These are phyloP conservation scores for Zaprionus nigranus DNA, from an alignment of 1,140 invertebrate species.

Conservation along the genomic window DNA sequence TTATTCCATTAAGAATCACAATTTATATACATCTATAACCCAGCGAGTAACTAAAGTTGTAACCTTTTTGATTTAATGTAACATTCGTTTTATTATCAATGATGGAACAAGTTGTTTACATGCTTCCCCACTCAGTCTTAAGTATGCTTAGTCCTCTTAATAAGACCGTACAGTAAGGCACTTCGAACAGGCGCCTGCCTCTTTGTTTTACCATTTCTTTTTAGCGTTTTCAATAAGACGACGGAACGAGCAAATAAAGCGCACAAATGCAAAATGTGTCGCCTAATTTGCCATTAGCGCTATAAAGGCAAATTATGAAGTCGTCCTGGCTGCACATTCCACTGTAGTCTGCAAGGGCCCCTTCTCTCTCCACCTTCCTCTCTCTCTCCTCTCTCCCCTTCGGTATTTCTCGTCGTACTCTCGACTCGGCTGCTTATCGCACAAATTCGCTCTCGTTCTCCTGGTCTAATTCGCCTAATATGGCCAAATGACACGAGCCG, in stretches of 20 bases:
- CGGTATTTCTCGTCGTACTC: not conserved
- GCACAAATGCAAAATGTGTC: slow-evolving; percentile 59
- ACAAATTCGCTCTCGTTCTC: slow-evolving; percentile 7
- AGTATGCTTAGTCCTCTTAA: slow-evolving; percentile 4
- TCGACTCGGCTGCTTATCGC: slow-evolving; percentile 18
- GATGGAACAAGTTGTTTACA: not conserved
- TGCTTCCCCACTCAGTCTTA: not conserved
- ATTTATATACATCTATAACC: too few species aligned
- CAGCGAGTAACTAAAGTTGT: too few species aligned
- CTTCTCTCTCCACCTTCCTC: slow-evolving; percentile 24
- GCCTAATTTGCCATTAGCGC: slow-evolving; percentile 79
- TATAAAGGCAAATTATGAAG: slow-evolving; percentile 77
- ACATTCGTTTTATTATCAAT: not conserved
- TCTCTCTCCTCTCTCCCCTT: not conserved
- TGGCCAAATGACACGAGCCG: slow-evolving; percentile 75
- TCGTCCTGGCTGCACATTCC: slow-evolving; percentile 25
- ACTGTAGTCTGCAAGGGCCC: not conserved
- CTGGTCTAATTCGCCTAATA: slow-evolving; percentile 77
- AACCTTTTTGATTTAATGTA: not conserved
- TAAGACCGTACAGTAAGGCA: not conserved
- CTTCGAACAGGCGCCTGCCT: not conserved
- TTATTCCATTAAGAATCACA: too few species aligned
- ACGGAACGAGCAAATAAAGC: slow-evolving; percentile 9
- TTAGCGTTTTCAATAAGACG: slow-evolving; percentile 50
- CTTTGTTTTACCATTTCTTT: slow-evolving; percentile 11